phyloP scores from a whole-genome alignment of 2,888 invertebrate genomes.

The Chalcis sispes region DNA sequence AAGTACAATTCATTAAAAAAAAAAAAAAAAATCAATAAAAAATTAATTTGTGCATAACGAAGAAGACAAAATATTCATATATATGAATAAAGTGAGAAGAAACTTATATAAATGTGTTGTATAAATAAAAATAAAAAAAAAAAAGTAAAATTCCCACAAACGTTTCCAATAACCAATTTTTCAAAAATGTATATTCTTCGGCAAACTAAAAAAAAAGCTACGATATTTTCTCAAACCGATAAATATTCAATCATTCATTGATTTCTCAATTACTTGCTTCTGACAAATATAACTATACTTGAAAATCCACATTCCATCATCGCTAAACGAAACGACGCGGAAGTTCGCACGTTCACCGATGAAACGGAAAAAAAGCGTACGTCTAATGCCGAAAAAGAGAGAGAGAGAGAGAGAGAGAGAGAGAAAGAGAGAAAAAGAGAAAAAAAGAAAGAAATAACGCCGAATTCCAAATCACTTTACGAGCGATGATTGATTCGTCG shows the following conservation, averaged over 20 bases:
- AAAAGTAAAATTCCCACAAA: too few relatives aligned
- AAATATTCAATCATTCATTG: conserved; percentile 29
- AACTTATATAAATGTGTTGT: too few relatives aligned
- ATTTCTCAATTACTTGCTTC: conserved; percentile 45
- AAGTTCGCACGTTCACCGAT: conserved; percentile 30
- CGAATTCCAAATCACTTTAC: conserved; percentile 41
- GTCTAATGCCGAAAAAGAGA: conserved; percentile 18
- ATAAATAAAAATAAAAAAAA: too few relatives aligned
- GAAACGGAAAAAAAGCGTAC: not conserved
- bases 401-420: too few relatives aligned
- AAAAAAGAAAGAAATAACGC: conserved; percentile 38
- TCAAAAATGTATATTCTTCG: too few relatives aligned
- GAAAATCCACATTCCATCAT: conserved; percentile 40
- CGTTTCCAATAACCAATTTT: not conserved
- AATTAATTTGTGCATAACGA: too few relatives aligned
- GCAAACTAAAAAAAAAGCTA: not conserved
- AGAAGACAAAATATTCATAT: too few relatives aligned
- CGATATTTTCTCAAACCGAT: not conserved
- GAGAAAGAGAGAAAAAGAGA: too few relatives aligned
- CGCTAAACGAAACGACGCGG: not conserved
- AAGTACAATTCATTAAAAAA: too few relatives aligned
- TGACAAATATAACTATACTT: conserved; percentile 38
- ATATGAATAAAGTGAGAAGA: too few relatives aligned
- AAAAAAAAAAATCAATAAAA: too few relatives aligned
- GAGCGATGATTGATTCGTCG: conserved; percentile 50